Percentiles rank a stretch among this genome's conserved stretches.
Conservation (phyloP, 2,113 vertebrate species). For the Lepus europaeus region DNA sequence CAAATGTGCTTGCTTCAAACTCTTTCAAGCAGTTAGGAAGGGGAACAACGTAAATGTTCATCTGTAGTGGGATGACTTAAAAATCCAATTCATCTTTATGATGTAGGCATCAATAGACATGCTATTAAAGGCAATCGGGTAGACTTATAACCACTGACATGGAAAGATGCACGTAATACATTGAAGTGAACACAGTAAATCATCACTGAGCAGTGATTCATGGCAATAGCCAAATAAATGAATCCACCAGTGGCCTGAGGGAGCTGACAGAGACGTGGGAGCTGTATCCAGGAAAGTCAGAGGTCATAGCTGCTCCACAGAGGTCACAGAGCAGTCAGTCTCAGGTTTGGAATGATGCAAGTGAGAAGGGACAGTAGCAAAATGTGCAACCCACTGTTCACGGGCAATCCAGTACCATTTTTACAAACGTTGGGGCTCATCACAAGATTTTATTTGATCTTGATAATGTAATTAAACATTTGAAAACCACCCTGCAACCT, state of each 20-base stretch:
- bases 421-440: neutral
- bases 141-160: no score
- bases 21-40: neutral
- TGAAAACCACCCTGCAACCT: neutral
- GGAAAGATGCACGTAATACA: rapidly evolving
- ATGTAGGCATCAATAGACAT: neutral
- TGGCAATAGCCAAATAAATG: neutral
- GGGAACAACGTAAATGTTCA: neutral
- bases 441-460: neutral
- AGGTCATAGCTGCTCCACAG: neutral
- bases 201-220: no score
- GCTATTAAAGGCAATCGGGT: neutral
- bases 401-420: no score
- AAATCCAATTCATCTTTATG: neutral
- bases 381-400: rapidly evolving
- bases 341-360: no score
- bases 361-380: neutral
- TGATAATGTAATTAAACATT: neutral
- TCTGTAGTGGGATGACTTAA: neutral
- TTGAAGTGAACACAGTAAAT: neutral
- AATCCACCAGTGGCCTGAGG: no score
- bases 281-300: neutral
- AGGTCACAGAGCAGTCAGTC: neutral
- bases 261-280: no score
- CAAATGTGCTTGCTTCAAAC: neutral